These are phyloP conservation scores for Rosalia funebris DNA, from an alignment of 2,888 invertebrate genomes.

Conservation along the genomic window DNA sequence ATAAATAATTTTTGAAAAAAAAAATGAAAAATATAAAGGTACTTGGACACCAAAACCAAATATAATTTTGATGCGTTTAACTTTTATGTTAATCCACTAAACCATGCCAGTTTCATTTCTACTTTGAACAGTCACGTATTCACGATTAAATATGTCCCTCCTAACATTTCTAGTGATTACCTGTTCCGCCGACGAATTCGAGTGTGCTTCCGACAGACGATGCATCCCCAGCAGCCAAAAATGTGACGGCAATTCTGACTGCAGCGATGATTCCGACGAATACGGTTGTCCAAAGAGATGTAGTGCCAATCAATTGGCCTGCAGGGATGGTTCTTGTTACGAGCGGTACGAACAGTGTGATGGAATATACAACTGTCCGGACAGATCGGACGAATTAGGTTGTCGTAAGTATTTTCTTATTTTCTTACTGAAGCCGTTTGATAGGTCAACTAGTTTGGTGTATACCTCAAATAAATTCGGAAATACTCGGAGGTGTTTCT, in stretches of 20 bases:
- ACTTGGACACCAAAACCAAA: too few species aligned
- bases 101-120: too few species aligned
- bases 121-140: too few species aligned
- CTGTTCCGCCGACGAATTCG: slow-evolving; percentile 69
- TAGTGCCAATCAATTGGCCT: slow-evolving; percentile 68
- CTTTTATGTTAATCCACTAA: too few species aligned
- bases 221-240: slow-evolving; percentile 69
- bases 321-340: slow-evolving; percentile 72
- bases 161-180: neutral
- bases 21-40: too few species aligned
- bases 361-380: slow-evolving; percentile 67
- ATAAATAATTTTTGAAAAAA: too few species aligned
- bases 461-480: too few species aligned
- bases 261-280: slow-evolving; percentile 70
- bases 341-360: slow-evolving; percentile 67
- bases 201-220: slow-evolving; percentile 66
- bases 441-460: too few species aligned
- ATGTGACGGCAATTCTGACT: slow-evolving; percentile 72
- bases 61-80: too few species aligned
- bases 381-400: slow-evolving; percentile 72
- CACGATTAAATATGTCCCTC: too few species aligned
- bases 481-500: too few species aligned
- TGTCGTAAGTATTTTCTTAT: slow-evolving; percentile 67
- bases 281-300: slow-evolving; percentile 66
- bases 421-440: too few species aligned